These are phyloP conservation scores for Harpalus rufipes DNA, from an alignment of 2,888 invertebrate species.

Conservation along the genomic window DNA sequence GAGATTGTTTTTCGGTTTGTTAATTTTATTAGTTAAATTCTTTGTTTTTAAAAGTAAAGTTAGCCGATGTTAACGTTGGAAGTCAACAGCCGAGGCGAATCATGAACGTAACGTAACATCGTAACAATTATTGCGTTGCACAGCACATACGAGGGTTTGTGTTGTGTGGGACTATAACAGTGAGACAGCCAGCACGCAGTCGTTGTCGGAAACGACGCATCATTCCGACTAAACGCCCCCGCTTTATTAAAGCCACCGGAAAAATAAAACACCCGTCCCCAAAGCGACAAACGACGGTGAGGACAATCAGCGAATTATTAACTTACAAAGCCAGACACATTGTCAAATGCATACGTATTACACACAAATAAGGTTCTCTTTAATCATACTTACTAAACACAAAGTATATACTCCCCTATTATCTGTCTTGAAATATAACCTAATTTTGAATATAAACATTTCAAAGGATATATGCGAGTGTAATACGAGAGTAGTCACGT, in stretches of 20 bases:
- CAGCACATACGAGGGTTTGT: conserved; percentile 4
- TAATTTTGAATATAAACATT: too few relatives aligned
- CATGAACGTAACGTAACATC: conserved; percentile 43
- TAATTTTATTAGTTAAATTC: background rate
- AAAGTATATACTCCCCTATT: too few relatives aligned
- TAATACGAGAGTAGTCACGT: too few relatives aligned
- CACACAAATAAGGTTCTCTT: background rate
- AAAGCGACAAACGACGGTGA: background rate
- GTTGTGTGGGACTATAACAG: too few relatives aligned
- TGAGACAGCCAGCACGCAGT: conserved; percentile 1
- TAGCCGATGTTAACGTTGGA: background rate
- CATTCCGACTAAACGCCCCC: conserved; percentile 42
- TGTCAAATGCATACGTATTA: conserved; percentile 4
- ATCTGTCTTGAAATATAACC: too few relatives aligned
- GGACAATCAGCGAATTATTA: background rate
- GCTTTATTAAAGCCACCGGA: conserved; percentile 38
- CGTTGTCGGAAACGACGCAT: conserved; percentile 22
- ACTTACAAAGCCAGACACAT: background rate
- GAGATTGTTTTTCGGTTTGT: background rate
- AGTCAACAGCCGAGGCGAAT: conserved; percentile 33
- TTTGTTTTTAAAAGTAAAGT: background rate
- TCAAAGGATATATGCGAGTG: too few relatives aligned
- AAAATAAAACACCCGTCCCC: conserved; percentile 32
- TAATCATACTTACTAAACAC: too few relatives aligned
- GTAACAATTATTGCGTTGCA: conserved; percentile 36